Conservation (phyloP, 2,888 invertebrate genomes). For the Eupsilia transversa region DNA sequence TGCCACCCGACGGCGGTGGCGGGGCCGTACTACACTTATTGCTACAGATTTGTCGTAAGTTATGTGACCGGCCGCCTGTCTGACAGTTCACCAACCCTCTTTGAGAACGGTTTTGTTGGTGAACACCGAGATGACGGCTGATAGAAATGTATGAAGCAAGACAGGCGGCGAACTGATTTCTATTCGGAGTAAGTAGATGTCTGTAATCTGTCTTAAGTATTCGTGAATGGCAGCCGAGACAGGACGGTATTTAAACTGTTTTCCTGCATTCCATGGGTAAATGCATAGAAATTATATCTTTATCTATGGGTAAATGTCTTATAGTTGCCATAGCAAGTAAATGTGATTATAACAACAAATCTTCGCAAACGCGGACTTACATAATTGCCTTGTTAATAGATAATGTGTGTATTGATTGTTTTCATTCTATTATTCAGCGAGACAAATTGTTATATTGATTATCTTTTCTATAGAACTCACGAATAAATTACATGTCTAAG, state of each 20-base stretch:
- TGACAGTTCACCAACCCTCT: background rate
- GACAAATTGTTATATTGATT: background rate
- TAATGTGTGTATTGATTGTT: slow-evolving; percentile 3
- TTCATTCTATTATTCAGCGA: background rate
- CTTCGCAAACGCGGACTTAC: background rate
- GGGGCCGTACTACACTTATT: no score
- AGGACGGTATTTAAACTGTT: background rate
- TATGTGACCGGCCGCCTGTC: background rate
- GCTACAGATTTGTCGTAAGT: background rate
- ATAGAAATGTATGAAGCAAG: background rate
- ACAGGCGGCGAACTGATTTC: background rate
- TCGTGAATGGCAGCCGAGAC: background rate
- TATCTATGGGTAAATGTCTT: no score
- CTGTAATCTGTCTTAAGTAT: slow-evolving; percentile 3
- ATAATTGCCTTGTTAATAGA: background rate
- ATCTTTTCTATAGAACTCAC: background rate
- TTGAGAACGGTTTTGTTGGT: no score
- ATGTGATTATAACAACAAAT: background rate
- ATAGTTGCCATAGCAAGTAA: background rate
- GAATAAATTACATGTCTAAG: slow-evolving; percentile 11
- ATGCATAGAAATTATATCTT: no score
- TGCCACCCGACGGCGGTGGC: no score
- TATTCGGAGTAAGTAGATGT: background rate
- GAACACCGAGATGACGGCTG: background rate
- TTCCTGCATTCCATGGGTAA: background rate